These are phyloP conservation scores for Scaeva pyrastri DNA, from an alignment of 2,888 invertebrate genomes.

Conservation along the genomic window DNA sequence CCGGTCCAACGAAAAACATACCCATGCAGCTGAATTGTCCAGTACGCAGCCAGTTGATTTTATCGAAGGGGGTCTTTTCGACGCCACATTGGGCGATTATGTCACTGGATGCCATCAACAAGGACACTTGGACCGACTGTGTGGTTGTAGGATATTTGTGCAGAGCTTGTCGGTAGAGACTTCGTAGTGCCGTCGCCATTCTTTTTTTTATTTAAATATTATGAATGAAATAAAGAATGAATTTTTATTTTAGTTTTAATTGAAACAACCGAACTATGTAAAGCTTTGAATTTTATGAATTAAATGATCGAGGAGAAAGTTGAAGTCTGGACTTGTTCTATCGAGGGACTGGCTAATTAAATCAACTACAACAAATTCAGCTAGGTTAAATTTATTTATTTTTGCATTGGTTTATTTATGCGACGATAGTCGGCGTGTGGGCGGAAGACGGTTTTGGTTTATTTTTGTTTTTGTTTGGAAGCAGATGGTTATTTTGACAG, in stretches of 20 bases:
- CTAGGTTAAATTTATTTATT: slow-evolving; percentile 13
- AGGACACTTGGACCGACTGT: slow-evolving; percentile 77
- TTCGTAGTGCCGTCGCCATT: slow-evolving; percentile 38
- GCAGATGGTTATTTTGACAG: not conserved
- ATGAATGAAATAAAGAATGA: not conserved
- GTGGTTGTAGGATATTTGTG: slow-evolving; percentile 57
- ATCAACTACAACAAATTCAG: not conserved
- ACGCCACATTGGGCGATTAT: slow-evolving; percentile 78
- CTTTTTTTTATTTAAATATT: not conserved
- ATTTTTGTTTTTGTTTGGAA: slow-evolving; percentile 5
- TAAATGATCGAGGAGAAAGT: not conserved
- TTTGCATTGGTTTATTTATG: not conserved
- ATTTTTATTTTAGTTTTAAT: not conserved
- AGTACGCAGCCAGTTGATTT: slow-evolving; percentile 78
- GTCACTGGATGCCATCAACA: slow-evolving; percentile 81
- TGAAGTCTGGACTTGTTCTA: not conserved
- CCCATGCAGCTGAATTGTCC: slow-evolving; percentile 79
- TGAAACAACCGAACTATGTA: not conserved
- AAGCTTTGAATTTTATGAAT: not conserved
- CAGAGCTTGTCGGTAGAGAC: slow-evolving; percentile 41
- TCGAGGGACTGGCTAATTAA: not conserved
- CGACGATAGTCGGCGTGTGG: not conserved
- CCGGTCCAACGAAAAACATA: slow-evolving; percentile 79
- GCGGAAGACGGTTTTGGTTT: not conserved
- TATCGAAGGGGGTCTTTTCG: slow-evolving; percentile 77